Evolutionary conservation across 2,113 vertebrate genomes (phyloP).

Genomic region (Aspiorhynchus laticeps): DNA sequence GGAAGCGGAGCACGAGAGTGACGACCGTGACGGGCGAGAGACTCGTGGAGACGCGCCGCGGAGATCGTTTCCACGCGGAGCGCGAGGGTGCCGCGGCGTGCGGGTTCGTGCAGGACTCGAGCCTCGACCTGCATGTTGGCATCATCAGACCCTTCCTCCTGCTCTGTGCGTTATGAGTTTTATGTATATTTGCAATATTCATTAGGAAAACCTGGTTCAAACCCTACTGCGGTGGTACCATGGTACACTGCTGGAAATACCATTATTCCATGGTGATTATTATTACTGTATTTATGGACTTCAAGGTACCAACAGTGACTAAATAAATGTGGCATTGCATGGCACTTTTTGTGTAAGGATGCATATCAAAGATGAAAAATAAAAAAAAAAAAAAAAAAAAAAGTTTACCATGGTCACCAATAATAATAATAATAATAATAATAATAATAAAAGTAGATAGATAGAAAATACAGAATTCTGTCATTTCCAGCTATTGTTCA

Average conservation of each 20-base stretch:
- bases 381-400: background rate
- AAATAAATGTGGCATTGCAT: background rate
- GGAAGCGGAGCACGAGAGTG: slow-evolving; percentile 85
- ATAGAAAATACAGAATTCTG: too few relatives aligned
- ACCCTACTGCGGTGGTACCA: background rate
- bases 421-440: too few relatives aligned
- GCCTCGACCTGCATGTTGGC: slow-evolving; percentile 88
- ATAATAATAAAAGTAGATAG: too few relatives aligned
- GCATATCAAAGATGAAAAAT: background rate
- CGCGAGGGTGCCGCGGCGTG: slow-evolving; percentile 61
- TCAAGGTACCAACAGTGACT: background rate
- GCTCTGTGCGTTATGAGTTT: slow-evolving; percentile 79
- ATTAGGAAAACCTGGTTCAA: background rate
- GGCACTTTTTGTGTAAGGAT: background rate
- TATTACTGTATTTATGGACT: background rate
- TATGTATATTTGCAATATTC: background rate
- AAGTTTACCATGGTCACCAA: too few relatives aligned
- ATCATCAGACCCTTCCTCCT: slow-evolving; percentile 86
- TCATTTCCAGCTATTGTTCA: too few relatives aligned
- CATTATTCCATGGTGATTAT: background rate
- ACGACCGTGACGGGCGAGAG: slow-evolving; percentile 85
- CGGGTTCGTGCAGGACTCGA: slow-evolving; percentile 88
- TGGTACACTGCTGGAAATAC: background rate
- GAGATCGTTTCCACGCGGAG: slow-evolving; percentile 71
- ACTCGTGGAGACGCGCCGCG: slow-evolving; percentile 84